Conservation (phyloP, 2,797 vertebrate genomes). For the Acestrorhynchus altus region DNA sequence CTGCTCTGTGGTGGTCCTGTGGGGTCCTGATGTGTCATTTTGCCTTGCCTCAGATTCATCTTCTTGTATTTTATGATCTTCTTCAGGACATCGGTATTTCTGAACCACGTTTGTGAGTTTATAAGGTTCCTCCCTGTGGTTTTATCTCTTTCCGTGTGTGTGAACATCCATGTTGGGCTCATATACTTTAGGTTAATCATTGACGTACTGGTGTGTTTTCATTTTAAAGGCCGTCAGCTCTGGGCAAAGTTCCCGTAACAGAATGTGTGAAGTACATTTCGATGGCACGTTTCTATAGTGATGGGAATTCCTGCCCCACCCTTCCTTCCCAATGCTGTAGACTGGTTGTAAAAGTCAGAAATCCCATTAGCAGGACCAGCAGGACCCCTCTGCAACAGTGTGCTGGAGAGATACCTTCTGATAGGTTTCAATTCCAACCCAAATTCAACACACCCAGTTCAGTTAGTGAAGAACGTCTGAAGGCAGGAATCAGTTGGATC, state of each 20-base stretch:
- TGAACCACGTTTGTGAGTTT: not conserved
- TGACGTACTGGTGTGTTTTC: constrained; percentile 42
- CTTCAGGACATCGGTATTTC: not conserved
- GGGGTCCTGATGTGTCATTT: too few relatives aligned
- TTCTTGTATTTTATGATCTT: not conserved
- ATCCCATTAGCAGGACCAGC: not conserved
- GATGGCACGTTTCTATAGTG: not conserved
- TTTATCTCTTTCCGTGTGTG: constrained; percentile 16
- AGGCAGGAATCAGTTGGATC: too few relatives aligned
- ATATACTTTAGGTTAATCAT: constrained; percentile 50
- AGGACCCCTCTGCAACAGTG: not conserved
- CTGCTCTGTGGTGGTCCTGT: too few relatives aligned
- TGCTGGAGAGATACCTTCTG: too few relatives aligned
- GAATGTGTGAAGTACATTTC: not conserved
- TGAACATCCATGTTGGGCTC: not conserved
- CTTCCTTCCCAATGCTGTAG: not conserved
- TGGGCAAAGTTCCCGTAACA: constrained; percentile 48
- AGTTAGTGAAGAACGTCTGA: too few relatives aligned
- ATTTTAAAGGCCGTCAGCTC: constrained; percentile 32
- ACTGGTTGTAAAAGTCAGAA: not conserved
- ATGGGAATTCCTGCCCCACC: constrained; percentile 7
- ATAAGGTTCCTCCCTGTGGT: not conserved
- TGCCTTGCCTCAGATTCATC: not conserved
- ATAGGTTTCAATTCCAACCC: too few relatives aligned
- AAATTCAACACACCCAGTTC: too few relatives aligned